Base-by-base conservation (phyloP, 1,140 invertebrate species). In the Rhyzopertha dominica region DNA sequence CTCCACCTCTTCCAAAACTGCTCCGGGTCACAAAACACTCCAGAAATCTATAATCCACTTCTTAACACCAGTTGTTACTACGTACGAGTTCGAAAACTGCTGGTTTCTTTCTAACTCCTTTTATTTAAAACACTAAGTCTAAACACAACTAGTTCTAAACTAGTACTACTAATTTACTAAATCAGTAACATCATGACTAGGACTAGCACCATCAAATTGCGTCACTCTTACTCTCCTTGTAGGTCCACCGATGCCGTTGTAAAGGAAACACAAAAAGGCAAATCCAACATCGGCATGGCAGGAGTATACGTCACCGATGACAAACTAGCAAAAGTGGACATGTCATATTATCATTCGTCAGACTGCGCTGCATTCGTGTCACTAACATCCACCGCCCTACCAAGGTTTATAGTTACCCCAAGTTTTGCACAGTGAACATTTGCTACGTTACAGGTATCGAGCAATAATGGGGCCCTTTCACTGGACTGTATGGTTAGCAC, bases 391-490 rank as follows among this genome's bases (percentile, higher is more conserved):
- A 84, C 79, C 18, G 83, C 84, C 3, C 63, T 87, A 39, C 82
- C 84, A 26, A 80, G 81, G 79, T 82, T 66, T 51, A 29, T 23
- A 31, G 19, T 35, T 9, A 13, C 5, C 5, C 13, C 5, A 40
- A 30, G 14, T 7, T 40, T 4, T 9, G 7, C 5, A 43, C 13
- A 8, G 26, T 38, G 7, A 12, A 34, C 10, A 40, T 45, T 9
- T 5, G 4, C 2, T 28, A 2, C n/a, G 24, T 26, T 48, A 31
- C 51, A 83, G 81, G 55, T 86, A 86, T 62, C 77, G 82, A 25
- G 85, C 85, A n/a, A 84, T 87, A 26, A 76, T 87, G 66, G 84
- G 85, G 8, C 85, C 85, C 0, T 87, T 87, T 51, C 78, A 84
- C 46, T 83, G 81, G 76, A 75, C 77, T 5, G 83, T 86, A 3